A percentile compares a stretch with the other conserved stretches of the same genome.
Conservation (phyloP, 2,797 vertebrate genomes). For the Squalus acanthias region DNA sequence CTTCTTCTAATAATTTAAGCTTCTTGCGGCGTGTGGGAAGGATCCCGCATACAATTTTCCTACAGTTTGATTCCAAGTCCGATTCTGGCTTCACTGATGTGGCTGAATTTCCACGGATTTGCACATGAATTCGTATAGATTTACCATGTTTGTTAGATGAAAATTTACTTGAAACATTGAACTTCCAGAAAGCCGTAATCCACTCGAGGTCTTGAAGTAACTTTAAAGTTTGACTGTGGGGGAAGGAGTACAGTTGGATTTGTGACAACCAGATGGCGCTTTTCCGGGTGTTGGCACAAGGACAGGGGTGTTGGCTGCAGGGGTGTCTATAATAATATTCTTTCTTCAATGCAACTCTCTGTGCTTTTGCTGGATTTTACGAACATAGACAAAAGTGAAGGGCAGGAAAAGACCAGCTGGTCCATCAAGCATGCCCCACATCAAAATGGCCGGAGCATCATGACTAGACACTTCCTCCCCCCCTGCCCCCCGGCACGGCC, state of each 20-base stretch:
- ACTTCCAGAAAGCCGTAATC: neutral
- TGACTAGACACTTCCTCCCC: neutral
- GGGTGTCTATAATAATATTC: neutral
- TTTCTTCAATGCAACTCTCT: neutral
- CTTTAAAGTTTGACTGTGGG: neutral
- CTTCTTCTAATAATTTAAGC: neutral
- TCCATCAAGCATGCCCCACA: neutral
- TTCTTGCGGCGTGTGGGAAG: neutral
- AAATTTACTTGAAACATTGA: neutral
- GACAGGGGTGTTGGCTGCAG: neutral
- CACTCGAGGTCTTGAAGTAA: neutral
- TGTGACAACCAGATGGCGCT: neutral
- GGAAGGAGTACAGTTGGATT: neutral
- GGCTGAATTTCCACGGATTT: neutral
- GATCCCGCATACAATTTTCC: constrained; percentile 15
- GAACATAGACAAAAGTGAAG: neutral
- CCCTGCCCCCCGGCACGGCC: no score
- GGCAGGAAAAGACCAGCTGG: neutral
- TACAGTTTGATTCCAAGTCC: neutral
- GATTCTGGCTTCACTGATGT: neutral
- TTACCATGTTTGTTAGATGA: neutral
- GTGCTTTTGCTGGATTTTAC: neutral
- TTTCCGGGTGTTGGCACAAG: neutral
- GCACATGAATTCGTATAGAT: neutral
- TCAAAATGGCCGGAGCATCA: neutral